A percentile compares a stretch with the other conserved stretches of the same genome.
Evolutionary conservation across 1,140 invertebrate genomes (phyloP).

Genomic region (Tenebrio molitor): DNA sequence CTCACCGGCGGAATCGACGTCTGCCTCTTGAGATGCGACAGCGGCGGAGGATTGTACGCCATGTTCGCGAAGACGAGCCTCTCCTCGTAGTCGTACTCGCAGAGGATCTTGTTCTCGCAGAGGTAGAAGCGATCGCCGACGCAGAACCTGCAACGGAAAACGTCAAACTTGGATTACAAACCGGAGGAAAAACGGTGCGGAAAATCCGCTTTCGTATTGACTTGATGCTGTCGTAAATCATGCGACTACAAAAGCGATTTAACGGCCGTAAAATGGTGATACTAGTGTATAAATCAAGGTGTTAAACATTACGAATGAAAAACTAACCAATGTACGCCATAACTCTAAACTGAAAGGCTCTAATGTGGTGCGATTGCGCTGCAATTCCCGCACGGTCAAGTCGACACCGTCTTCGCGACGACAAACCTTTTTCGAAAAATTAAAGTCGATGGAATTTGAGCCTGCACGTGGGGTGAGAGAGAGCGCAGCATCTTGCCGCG

Average conservation of each 20-base stretch:
- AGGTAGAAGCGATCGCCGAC: conserved; percentile 97
- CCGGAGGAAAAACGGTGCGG: conserved; percentile 10
- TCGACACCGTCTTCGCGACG: background rate
- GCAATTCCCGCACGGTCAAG: conserved; percentile 16
- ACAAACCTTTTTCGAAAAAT: background rate
- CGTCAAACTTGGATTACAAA: background rate
- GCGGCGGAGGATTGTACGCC: conserved; percentile 88
- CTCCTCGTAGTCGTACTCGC: conserved; percentile 97
- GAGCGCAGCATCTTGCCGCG: too few relatives aligned
- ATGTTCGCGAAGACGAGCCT: conserved; percentile 91
- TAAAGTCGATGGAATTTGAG: too few relatives aligned
- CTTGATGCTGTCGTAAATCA: conserved; percentile 47
- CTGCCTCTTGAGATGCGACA: conserved; percentile 87
- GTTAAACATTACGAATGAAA: conserved; percentile 60
- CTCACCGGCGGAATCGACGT: conserved; percentile 65
- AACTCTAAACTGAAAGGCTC: conserved; percentile 52
- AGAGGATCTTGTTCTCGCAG: conserved; percentile 97
- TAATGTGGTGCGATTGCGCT: conserved; percentile 27
- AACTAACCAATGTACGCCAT: conserved; percentile 58
- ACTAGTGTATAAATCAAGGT: conserved; percentile 57
- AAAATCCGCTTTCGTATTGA: conserved; percentile 53
- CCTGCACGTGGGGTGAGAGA: too few relatives aligned
- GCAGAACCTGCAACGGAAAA: conserved; percentile 84
- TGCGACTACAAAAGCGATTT: conserved; percentile 54
- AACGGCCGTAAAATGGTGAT: conserved; percentile 55